Evolutionary conservation across 2,888 invertebrate species (phyloP).

Genomic region (Cosmorhoe ocellata): DNA sequence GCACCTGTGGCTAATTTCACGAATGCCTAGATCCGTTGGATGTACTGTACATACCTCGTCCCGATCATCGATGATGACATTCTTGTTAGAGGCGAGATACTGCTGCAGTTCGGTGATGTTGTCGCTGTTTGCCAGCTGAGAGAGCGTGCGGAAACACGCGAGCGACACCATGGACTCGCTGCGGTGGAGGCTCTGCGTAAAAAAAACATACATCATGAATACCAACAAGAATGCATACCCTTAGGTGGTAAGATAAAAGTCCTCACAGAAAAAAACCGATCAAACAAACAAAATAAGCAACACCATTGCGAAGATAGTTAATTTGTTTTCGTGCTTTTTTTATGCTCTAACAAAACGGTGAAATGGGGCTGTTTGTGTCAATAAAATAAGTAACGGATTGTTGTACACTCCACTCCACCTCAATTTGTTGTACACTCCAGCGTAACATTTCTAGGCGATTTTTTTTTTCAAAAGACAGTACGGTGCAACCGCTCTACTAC

Average conservation of each 20-base stretch:
- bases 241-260: neutral
- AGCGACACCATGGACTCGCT: conserved; percentile 96
- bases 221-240: too few species aligned
- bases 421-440: conserved; percentile 56
- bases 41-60: conserved; percentile 94
- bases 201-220: conserved; percentile 5
- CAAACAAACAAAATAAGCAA: conserved; percentile 19
- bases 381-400: too few species aligned
- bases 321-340: too few species aligned
- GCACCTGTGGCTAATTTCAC: too few species aligned
- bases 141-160: conserved; percentile 90
- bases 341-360: too few species aligned
- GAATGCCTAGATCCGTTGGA: too few species aligned
- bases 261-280: neutral
- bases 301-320: neutral
- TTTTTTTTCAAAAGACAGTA: conserved; percentile 24
- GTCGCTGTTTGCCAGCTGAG: conserved; percentile 90
- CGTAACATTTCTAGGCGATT: conserved; percentile 55
- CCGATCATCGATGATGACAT: conserved; percentile 91
- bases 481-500: conserved; percentile 31
- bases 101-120: conserved; percentile 90
- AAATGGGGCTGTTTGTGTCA: too few species aligned
- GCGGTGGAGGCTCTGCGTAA: conserved; percentile 90
- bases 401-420: too few species aligned
- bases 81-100: conserved; percentile 91